Base-by-base conservation (phyloP, 2,113 vertebrate genomes). In the Oryzias curvinotus region DNA sequence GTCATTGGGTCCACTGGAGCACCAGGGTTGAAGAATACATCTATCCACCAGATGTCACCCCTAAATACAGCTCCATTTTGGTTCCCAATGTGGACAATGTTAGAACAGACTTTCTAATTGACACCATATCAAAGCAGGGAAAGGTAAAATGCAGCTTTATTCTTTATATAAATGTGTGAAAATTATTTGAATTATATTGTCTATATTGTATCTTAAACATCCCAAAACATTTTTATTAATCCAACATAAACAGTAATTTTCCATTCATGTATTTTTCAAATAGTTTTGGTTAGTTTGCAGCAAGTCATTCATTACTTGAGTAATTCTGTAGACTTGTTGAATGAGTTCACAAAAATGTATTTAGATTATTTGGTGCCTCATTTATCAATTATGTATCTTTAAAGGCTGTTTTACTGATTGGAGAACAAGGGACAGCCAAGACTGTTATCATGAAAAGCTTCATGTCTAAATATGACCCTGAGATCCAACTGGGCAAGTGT, bases 381-480 rank as follows among this genome's bases (percentile, higher is more conserved):
- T 28, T 28, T n/a, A n/a, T n/a, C n/a, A n/a, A n/a, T n/a, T 52
- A 54, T 73, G 12, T 36, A 2, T 12, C 12, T n/a, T 61, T 51
- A 4, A 19, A 92, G 97, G 96, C 95, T 52, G 96, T 98, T 77
- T 84, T 99, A 53, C 88, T 98, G 85, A 97, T 96, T 81, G 97
- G 97, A 59, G 96, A 98, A 47, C 96, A 98, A 87, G 97, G 97
- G 63, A 98, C 96, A 62, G 97, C 97, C 45, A 99, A 99, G 78
- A 98, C 97, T 0, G 95, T 98, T 57, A 95, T 95, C 52, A 93
- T 96, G 73, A 99, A 98, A 87, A 81, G 93, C 60, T 98, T 93
- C 88, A 90, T 96, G 92, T 95, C 94, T 49, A 97, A 95, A 87
- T 95, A 94, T 50, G 92, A 98, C 78, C 87, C 94, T 15, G 97